Percentiles rank a stretch among this genome's conserved stretches.
phyloP scores from a whole-genome alignment of 1,140 invertebrate species.

The Augochlora pura region DNA sequence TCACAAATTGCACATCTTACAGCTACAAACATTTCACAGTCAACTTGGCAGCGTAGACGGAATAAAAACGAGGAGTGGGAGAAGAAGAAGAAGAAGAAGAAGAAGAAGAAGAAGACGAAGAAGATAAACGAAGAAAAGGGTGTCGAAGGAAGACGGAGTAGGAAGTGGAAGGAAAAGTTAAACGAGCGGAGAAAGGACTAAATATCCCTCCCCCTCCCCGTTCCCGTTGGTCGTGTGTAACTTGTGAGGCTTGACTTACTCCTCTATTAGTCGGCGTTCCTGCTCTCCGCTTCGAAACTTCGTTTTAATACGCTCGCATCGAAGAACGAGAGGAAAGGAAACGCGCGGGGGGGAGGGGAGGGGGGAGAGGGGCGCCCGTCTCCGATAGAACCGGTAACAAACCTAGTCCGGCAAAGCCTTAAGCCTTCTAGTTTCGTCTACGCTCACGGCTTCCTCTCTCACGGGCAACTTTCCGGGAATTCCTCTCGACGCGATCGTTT shows the following conservation, averaged over 20 bases:
- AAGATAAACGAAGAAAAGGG: neutral
- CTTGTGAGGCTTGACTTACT: slow-evolving; percentile 67
- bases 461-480: slow-evolving; percentile 44
- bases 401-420: slow-evolving; percentile 14
- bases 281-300: slow-evolving; percentile 61
- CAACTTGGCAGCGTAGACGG: neutral
- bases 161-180: slow-evolving; percentile 35
- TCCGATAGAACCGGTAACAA: slow-evolving; percentile 26
- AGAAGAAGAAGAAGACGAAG: neutral
- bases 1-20: neutral
- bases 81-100: neutral
- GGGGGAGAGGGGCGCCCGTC: too few relatives aligned
- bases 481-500: slow-evolving; percentile 35
- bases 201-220: too few relatives aligned
- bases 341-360: too few relatives aligned
- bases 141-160: neutral
- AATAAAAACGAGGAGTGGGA: neutral
- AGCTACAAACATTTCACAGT: too few relatives aligned
- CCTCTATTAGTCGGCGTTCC: slow-evolving; percentile 60
- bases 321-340: slow-evolving; percentile 43
- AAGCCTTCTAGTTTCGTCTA: slow-evolving; percentile 48
- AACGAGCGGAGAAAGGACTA: slow-evolving; percentile 54
- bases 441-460: slow-evolving; percentile 52
- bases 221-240: slow-evolving; percentile 60
- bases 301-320: slow-evolving; percentile 66